phyloP scores from a whole-genome alignment of 2,113 vertebrate genomes.

The Hemicordylus capensis region DNA sequence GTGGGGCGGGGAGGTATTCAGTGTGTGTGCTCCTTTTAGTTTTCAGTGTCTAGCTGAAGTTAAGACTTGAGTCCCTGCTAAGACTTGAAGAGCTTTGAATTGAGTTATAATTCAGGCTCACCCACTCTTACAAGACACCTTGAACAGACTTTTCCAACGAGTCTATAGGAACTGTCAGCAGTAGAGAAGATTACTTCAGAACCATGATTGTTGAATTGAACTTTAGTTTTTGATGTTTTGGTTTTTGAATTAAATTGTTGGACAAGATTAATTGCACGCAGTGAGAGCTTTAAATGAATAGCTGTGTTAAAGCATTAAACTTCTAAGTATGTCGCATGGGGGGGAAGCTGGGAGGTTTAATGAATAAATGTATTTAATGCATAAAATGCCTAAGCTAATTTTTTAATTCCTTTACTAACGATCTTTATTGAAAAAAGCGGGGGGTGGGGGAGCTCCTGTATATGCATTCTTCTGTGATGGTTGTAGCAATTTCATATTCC shows the following conservation, averaged over 20 bases:
- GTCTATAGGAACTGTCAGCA: conserved; percentile 77
- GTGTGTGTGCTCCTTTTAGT: conserved; percentile 50
- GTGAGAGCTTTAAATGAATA: conserved; percentile 79
- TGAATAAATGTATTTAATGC: conserved; percentile 80
- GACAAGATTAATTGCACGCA: conserved; percentile 82
- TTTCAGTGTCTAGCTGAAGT: conserved; percentile 55
- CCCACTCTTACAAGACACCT: conserved; percentile 70
- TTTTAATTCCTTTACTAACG: conserved; percentile 78
- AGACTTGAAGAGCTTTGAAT: conserved; percentile 74
- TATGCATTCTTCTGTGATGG: conserved; percentile 76
- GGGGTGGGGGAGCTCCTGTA: too few species aligned
- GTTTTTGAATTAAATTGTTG: conserved; percentile 80
- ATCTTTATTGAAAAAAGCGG: conserved; percentile 77
- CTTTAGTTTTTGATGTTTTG: conserved; percentile 81
- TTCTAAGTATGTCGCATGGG: conserved; percentile 76
- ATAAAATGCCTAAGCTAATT: conserved; percentile 78
- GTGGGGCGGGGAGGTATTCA: conserved; percentile 54
- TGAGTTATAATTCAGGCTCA: conserved; percentile 76
- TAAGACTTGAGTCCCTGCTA: conserved; percentile 48
- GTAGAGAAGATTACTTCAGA: conserved; percentile 73
- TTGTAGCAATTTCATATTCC: conserved; percentile 80
- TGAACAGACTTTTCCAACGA: conserved; percentile 70
- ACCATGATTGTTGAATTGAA: conserved; percentile 71
- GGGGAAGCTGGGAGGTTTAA: conserved; percentile 74
- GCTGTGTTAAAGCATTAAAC: conserved; percentile 77